Evolutionary conservation across 2,797 vertebrate genomes (phyloP).

Genomic region (Pangasius larnaudii): DNA sequence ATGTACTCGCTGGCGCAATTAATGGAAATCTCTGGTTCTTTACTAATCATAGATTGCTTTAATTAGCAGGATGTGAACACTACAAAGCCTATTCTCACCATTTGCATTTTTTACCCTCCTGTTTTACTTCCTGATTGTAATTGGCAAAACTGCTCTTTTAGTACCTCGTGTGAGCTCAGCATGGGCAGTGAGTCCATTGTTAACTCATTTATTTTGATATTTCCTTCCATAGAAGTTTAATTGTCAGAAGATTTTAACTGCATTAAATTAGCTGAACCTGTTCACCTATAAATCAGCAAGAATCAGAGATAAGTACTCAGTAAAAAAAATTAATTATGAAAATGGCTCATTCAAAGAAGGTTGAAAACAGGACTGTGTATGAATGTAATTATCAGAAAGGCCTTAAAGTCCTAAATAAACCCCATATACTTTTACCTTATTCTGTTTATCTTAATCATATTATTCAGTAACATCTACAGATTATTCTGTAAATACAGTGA

Average conservation of each 20-base stretch:
- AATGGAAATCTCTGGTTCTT: slow-evolving; percentile 45
- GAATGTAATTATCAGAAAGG: neutral
- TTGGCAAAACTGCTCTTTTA: slow-evolving; percentile 46
- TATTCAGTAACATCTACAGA: neutral
- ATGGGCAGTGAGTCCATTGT: slow-evolving; percentile 26
- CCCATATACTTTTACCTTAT: neutral
- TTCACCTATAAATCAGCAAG: neutral
- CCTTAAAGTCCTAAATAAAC: neutral
- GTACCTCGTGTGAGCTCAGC: neutral
- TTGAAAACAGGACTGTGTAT: neutral
- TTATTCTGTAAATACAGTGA: neutral
- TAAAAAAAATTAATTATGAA: no score
- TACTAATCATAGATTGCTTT: slow-evolving; percentile 51
- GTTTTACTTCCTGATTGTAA: slow-evolving; percentile 41
- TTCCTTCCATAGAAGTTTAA: slow-evolving; percentile 22
- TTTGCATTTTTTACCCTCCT: slow-evolving; percentile 22
- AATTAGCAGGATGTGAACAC: slow-evolving; percentile 49
- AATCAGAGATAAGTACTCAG: neutral
- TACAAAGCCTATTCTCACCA: slow-evolving; percentile 31
- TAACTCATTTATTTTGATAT: slow-evolving; percentile 39
- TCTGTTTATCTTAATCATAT: neutral
- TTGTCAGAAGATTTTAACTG: slow-evolving; percentile 1
- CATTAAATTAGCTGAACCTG: neutral
- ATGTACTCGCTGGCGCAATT: slow-evolving; percentile 39
- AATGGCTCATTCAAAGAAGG: neutral